Evolutionary conservation across 2,888 invertebrate species (phyloP), one percentile per base, ranked within the genome.

Genomic region (Drosophila nr. perissopoda): DNA sequence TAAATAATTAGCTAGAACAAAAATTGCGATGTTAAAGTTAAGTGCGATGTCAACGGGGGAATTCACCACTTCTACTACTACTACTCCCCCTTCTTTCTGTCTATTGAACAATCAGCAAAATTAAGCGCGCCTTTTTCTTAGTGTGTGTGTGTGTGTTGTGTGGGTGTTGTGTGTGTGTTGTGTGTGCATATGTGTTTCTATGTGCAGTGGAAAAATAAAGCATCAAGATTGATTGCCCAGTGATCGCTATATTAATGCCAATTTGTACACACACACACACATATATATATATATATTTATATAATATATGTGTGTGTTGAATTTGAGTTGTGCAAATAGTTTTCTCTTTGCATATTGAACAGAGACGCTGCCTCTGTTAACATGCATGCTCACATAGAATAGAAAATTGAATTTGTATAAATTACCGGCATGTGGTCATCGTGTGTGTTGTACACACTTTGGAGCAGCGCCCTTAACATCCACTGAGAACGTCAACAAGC

Each of bases 401-500:
- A 45, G 34, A 74, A 60, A 68, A 61, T 57, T 74, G 74, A 74
- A 67, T 76, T 27, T 52, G 76, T 69, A 82, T 76, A 76, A 82
- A 84, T 71, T 78, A 73, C 87, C 87, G 85, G 87, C 68, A 74
- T 89, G 82, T 81, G 74, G 76, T 83, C 87, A 86, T 78, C 75
- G 58, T 40, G 34, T 49, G 48, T 58, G 45, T 49, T 38, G 42
- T 60, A 49, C 31, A 60, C 65, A 51, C 49, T 45, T 16, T 45
- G 21, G 45, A 51, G 53, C 56, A 48, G 59, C 62, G 51, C 63
- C 69, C 82, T 73, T 60, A 49, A 31, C 58, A 45, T 33, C 34
- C 61, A 62, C 51, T 51, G 66, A 61, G 25, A 69, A 53, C 53
- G 53, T 40, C 10, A 13, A 38, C 16, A 45, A 38, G 18, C n/a